These are phyloP conservation scores for Halcyon smyrnensis DNA, from an alignment of 2,797 vertebrate species.

Conservation along the genomic window DNA sequence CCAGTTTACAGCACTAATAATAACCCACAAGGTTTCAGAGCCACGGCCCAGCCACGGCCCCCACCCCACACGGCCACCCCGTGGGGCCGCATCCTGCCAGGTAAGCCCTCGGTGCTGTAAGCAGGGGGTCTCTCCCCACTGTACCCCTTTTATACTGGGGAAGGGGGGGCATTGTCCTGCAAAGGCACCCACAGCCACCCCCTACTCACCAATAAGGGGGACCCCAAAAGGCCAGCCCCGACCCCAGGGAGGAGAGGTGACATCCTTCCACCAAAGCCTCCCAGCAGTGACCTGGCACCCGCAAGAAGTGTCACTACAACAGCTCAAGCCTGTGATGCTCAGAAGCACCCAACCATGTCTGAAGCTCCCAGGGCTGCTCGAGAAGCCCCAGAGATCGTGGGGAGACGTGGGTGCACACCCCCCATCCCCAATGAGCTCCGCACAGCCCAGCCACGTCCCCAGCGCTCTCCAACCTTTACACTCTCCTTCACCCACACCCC, in stretches of 20 bases:
- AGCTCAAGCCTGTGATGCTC: fast-evolving
- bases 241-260: fast-evolving
- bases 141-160: not conserved
- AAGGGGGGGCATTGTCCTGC: fast-evolving
- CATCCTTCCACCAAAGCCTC: not conserved
- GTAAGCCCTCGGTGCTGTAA: not conserved
- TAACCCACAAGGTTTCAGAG: not conserved
- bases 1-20: conserved; percentile 22
- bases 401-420: fast-evolving
- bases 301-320: not conserved
- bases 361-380: fast-evolving
- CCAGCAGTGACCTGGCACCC: not conserved
- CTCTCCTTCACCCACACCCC: not conserved
- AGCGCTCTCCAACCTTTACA: not conserved
- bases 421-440: not conserved
- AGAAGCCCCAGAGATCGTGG: fast-evolving
- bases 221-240: not conserved
- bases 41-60: not conserved
- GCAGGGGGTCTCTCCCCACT: no score
- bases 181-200: fast-evolving
- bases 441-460: not conserved
- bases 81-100: not conserved
- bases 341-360: not conserved
- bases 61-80: not conserved
- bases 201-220: not conserved